Evolutionary conservation across 2,888 invertebrate genomes (phyloP).

Genomic region (Sipha maydis): DNA sequence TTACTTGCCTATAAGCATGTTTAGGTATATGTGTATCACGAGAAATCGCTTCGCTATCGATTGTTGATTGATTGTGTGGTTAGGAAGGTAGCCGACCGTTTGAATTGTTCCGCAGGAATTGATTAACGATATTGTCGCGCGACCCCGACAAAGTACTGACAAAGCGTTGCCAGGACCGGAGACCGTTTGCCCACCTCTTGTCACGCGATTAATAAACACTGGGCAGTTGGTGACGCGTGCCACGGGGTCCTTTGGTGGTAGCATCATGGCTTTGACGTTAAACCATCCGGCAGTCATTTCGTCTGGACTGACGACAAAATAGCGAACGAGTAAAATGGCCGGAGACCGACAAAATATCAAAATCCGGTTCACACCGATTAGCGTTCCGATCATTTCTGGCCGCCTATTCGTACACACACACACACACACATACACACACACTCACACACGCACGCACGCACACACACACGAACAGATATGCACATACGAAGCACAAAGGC

Average conservation of each 20-base stretch:
- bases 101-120: conserved; percentile 16
- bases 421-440: too few relatives aligned
- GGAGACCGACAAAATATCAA: not conserved
- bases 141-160: too few relatives aligned
- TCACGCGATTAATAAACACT: conserved; percentile 10
- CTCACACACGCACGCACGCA: not conserved
- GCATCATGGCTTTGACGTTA: conserved; percentile 34
- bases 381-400: too few relatives aligned
- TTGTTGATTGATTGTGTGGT: too few relatives aligned
- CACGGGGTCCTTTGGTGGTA: not conserved
- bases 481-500: too few relatives aligned
- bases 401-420: not conserved
- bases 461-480: not conserved
- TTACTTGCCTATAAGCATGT: too few relatives aligned
- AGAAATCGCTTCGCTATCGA: not conserved
- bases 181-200: not conserved
- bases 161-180: not conserved
- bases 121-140: conserved; percentile 27
- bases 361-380: not conserved
- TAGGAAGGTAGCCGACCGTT: too few relatives aligned
- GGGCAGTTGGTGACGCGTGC: too few relatives aligned
- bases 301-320: not conserved
- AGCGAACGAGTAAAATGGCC: not conserved
- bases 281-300: not conserved
- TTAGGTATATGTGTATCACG: not conserved